Base-by-base conservation (phyloP, 2,888 invertebrate species). In the Isotomurus palustris region DNA sequence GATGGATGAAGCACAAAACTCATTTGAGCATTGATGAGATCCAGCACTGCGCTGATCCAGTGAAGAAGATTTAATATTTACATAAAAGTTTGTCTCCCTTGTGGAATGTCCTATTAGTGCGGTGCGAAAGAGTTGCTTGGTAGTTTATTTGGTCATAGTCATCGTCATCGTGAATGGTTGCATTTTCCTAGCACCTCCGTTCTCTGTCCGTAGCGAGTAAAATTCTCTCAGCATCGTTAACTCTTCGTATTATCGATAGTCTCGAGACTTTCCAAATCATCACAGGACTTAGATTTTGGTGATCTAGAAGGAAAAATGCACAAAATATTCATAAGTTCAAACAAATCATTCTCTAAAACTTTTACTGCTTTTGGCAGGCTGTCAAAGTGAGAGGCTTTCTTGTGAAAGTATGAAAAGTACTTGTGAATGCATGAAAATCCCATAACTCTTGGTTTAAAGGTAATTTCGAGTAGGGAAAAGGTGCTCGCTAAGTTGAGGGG, bases 231-330 rank as follows among this genome's bases (percentile, higher is more conserved):
- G 24, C 3, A 17, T 12, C n/a, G 50, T 50, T 50, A 50, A 22
- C 50, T 50, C 35, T 50, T 36, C 4, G 38, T 27, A 27, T 50
- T 40, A n/a, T 24, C 22, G 28, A n/a, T n/a, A n/a, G 58, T 55
- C 44, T 69, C 69, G 40, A 67, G 63, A 52, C 67, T 74, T 60
- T 76, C 75, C 64, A 76, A 70, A 60, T 75, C 74, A 66, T 76
- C 76, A 68, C 76, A 76, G 10, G 75, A 76, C 66, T 75, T 75
- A 38, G 76, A 76, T 67, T 75, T 76, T 65, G 70, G 73, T 28
- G 71, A 68, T 61, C 75, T 75, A n/a, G n/a, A n/a, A n/a, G n/a
- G n/a, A n/a, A n/a, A n/a, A n/a, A n/a, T n/a, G n/a, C n/a, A n/a
- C n/a, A 50, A 50, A 38, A 50, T 17, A 17, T 38, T 17, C 25